A percentile compares a stretch with the other conserved stretches of the same genome.
phyloP scores from a whole-genome alignment of 2,888 invertebrate genomes.

The Frankliniella intonsa region DNA sequence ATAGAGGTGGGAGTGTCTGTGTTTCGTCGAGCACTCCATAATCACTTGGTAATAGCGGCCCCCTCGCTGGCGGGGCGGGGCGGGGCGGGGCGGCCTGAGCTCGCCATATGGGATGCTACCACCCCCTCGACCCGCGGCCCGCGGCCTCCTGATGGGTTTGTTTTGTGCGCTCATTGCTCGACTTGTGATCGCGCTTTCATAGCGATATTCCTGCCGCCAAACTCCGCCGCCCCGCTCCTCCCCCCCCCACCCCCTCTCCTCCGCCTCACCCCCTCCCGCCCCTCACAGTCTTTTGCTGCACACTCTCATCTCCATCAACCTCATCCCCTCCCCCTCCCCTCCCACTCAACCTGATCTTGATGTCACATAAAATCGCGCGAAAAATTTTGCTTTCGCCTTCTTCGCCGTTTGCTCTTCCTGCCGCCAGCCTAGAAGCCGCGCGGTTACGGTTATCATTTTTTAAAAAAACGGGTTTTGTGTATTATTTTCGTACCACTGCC shows the following conservation, averaged over 20 bases:
- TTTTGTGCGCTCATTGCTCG: constrained; percentile 1
- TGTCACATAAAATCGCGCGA: too few relatives aligned
- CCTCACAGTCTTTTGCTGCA: neutral
- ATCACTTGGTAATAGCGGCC: constrained; percentile 20
- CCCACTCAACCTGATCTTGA: too few relatives aligned
- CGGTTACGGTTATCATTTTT: too few relatives aligned
- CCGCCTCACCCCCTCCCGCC: neutral
- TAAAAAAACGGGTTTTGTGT: too few relatives aligned
- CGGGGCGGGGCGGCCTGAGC: neutral
- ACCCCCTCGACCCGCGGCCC: neutral
- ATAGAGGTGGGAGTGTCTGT: neutral
- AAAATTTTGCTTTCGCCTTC: too few relatives aligned
- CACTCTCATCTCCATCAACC: too few relatives aligned
- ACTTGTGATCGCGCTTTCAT: constrained; percentile 3
- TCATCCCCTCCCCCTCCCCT: too few relatives aligned
- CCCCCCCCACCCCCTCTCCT: neutral
- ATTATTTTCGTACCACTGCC: too few relatives aligned
- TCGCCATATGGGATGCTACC: neutral
- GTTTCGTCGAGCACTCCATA: neutral
- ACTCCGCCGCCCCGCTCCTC: neutral
- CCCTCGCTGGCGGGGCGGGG: neutral
- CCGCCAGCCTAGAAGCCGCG: too few relatives aligned
- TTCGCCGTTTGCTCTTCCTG: too few relatives aligned
- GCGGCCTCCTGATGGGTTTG: constrained; percentile 15
- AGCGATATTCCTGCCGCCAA: neutral